phyloP scores from a whole-genome alignment of 2,888 invertebrate species.

The Branchinecta sandiegonensis region DNA sequence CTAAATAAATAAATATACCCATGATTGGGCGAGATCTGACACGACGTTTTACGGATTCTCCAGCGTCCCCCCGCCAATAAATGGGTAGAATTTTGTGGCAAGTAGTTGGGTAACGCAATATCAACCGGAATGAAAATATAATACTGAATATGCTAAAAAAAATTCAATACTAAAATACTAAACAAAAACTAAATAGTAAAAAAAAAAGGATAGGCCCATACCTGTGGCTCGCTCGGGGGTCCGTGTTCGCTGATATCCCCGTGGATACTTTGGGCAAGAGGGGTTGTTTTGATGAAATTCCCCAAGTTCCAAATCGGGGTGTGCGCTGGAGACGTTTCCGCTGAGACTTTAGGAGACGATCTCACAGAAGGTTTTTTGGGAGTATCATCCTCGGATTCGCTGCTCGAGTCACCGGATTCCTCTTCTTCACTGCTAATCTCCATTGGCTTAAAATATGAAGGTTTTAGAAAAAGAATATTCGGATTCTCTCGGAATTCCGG shows the following conservation, averaged over 20 bases:
- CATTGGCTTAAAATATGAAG: slow-evolving; percentile 7
- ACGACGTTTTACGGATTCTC: too few relatives aligned
- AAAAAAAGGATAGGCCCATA: not conserved
- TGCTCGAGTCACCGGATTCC: not conserved
- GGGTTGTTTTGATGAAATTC: slow-evolving; percentile 19
- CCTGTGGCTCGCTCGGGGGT: slow-evolving; percentile 2
- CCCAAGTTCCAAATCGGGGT: slow-evolving; percentile 21
- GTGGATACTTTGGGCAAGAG: not conserved
- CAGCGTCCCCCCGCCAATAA: too few relatives aligned
- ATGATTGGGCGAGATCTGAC: too few relatives aligned
- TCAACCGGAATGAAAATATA: too few relatives aligned
- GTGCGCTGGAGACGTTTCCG: slow-evolving; percentile 6
- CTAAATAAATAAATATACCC: too few relatives aligned
- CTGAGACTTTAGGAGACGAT: not conserved
- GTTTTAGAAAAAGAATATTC: not conserved
- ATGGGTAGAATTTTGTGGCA: too few relatives aligned
- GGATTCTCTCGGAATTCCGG: too few relatives aligned
- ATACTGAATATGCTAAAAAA: too few relatives aligned
- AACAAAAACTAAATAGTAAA: not conserved
- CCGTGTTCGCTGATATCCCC: slow-evolving; percentile 13
- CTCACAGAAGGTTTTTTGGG: not conserved
- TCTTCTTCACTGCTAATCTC: slow-evolving; percentile 9
- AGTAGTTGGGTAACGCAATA: too few relatives aligned
- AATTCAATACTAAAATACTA: too few relatives aligned
- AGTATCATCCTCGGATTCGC: slow-evolving; percentile 3